Conservation (phyloP, 2,888 invertebrate species). For the Callinectes sapidus region DNA sequence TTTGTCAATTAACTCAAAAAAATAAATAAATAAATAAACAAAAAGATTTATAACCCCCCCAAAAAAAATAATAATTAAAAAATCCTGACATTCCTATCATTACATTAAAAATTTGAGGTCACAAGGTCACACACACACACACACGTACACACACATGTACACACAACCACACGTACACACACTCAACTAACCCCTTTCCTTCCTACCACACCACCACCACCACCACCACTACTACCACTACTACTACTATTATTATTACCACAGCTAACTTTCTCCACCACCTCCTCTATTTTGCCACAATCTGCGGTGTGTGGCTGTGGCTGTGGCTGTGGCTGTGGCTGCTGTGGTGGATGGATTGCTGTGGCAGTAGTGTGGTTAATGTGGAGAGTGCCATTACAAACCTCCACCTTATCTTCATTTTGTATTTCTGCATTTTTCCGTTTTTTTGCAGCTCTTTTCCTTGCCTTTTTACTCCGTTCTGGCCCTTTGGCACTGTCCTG, state of each 20-base stretch:
- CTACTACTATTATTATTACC: slow-evolving; percentile 21
- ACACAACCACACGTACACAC: background rate
- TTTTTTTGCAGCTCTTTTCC: background rate
- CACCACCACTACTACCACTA: background rate
- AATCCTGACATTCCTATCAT: too few species aligned
- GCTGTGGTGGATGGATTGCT: too few species aligned
- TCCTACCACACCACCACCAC: background rate
- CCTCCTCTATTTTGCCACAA: background rate
- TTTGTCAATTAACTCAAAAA: too few species aligned
- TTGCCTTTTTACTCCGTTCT: background rate
- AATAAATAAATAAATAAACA: too few species aligned
- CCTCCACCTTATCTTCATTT: too few species aligned
- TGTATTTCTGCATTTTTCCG: background rate
- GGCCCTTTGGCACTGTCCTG: background rate
- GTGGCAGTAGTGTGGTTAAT: too few species aligned
- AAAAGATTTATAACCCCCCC: too few species aligned
- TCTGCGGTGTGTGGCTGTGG: too few species aligned
- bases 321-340: background rate
- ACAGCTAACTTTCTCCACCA: background rate
- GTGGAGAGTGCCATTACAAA: background rate
- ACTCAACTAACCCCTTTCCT: background rate
- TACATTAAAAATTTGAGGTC: background rate
- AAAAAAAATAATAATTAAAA: too few species aligned
- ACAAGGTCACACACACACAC: background rate
- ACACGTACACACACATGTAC: background rate